Conservation (phyloP, 2,113 vertebrate genomes). For the Eubucco bourcierii region DNA sequence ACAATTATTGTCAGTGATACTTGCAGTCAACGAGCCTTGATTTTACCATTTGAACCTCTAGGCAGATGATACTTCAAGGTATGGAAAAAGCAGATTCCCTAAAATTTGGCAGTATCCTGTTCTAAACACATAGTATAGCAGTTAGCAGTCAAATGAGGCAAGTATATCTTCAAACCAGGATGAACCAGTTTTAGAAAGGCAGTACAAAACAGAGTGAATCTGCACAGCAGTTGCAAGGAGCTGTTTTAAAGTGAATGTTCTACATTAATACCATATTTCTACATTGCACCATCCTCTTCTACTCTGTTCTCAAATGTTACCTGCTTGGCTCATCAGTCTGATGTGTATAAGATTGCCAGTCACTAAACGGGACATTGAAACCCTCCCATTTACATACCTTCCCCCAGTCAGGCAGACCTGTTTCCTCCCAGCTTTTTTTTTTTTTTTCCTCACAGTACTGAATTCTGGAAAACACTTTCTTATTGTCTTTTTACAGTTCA, state of each 20-base stretch:
- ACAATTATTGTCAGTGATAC: neutral
- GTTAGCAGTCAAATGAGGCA: neutral
- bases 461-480: neutral
- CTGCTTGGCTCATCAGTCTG: neutral
- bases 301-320: neutral
- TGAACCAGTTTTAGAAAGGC: neutral
- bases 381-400: neutral
- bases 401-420: fast-evolving
- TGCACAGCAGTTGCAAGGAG: neutral
- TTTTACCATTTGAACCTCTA: neutral
- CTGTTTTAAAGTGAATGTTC: neutral
- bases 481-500: neutral
- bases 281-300: neutral
- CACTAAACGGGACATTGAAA: neutral
- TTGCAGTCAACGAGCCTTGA: neutral
- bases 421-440: neutral
- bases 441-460: neutral
- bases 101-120: neutral
- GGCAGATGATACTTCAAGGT: neutral
- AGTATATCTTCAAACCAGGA: neutral
- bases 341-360: no score
- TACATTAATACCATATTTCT: neutral
- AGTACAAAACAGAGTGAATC: neutral
- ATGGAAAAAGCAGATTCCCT: neutral
- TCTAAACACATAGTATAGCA: neutral